Percentiles rank a stretch among this genome's conserved stretches.
Evolutionary conservation across 2,113 vertebrate species (phyloP).

Genomic region (Thamnophis sirtalis): DNA sequence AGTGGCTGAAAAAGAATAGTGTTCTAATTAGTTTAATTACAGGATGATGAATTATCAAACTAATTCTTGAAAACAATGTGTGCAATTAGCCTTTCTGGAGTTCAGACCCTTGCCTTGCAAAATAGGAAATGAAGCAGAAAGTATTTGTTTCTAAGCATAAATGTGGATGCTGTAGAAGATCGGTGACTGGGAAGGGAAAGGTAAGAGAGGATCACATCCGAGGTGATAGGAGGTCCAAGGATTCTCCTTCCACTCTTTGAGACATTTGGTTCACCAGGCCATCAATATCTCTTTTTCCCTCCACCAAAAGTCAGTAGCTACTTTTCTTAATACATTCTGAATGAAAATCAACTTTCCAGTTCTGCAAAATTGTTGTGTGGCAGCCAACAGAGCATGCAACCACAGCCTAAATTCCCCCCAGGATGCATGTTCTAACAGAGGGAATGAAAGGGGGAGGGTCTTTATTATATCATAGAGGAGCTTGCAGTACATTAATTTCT

Average conservation of each 20-base stretch:
- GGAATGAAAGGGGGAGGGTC: too few species aligned
- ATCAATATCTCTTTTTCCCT: not conserved
- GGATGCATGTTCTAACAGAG: not conserved
- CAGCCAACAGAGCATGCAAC: not conserved
- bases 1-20: slow-evolving; percentile 70
- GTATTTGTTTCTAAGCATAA: slow-evolving; percentile 45
- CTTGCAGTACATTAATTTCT: not conserved
- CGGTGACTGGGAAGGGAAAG: not conserved
- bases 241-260: not conserved
- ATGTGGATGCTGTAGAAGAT: not conserved
- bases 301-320: not conserved
- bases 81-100: slow-evolving; percentile 66
- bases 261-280: not conserved
- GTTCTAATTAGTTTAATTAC: slow-evolving; percentile 79
- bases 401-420: not conserved
- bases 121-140: slow-evolving; percentile 64
- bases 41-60: slow-evolving; percentile 74
- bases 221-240: not conserved
- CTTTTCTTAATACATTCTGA: not conserved
- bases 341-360: not conserved
- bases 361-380: not conserved
- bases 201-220: not conserved
- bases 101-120: slow-evolving; percentile 59
- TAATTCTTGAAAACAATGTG: slow-evolving; percentile 72
- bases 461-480: not conserved